Base-by-base conservation (phyloP, 2,113 vertebrate genomes). In the Toxotes jaculatrix region DNA sequence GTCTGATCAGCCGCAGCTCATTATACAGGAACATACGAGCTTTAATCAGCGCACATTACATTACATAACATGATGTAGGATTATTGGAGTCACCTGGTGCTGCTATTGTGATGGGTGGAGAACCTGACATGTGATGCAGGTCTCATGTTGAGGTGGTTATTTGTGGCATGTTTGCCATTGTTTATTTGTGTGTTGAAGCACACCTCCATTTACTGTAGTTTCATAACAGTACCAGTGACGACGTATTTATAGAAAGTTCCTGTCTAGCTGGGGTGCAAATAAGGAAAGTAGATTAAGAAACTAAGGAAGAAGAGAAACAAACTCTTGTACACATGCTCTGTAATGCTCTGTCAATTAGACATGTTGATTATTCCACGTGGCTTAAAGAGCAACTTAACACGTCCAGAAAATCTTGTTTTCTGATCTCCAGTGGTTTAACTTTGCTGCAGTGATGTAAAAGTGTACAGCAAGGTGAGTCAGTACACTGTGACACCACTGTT, bases 1-100 rank as follows among this genome's bases (percentile, higher is more conserved):
- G 38, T 90, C 87, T 91, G 90, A 93, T 92, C 92, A 92, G 87
- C 87, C 87, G 83, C 75, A 55, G 83, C 92, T 94, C 90, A 88
- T 93, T 93, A 92, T 63, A 79, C 66, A 90, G 85, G 86, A 93
- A 93, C 86, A 74, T 60, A 87, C 3, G n/a, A 67, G 73, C 84
- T 59, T 91, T 84, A 84, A 89, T 89, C 77, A 84, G 73, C 9
- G 5, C 84, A 71, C 85, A 85, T 86, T 80, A 84, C 74, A 67
- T 92, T 90, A 82, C 67, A 75, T 78, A 92, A 89, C 79, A 75
- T 51, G 64, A 68, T 43, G 80, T 21, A 13, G 72, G 83, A 71
- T 89, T 73, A 92, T 86, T 88, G 84, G 75, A 92, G 84, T 91
- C 91, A 91, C 86, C 87, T 87, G 86, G 65, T 23, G 11, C 42